Percentiles rank a stretch among this genome's conserved stretches.
These are phyloP conservation scores for Ephydatia muelleri DNA, from an alignment of 37 sponge, comb jelly and placozoan species.

Conservation along the genomic window DNA sequence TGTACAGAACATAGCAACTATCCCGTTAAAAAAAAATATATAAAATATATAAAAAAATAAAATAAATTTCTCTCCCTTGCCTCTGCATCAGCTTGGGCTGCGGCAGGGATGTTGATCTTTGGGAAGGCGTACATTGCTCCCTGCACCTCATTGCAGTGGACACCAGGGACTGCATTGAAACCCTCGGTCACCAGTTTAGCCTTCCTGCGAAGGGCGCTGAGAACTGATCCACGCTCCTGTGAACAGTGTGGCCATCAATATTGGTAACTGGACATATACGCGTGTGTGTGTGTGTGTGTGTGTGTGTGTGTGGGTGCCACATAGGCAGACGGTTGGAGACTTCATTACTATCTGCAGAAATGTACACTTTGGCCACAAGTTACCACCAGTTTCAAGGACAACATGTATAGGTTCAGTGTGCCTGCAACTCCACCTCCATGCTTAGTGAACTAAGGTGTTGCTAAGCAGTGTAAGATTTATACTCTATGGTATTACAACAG, in stretches of 20 bases:
- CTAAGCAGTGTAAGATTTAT: too few species aligned
- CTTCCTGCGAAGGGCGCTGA: slow-evolving; percentile 56
- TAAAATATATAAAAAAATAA: not conserved
- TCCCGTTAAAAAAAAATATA: not conserved
- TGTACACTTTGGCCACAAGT: too few species aligned
- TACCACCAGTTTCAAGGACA: too few species aligned
- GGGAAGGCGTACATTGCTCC: slow-evolving; percentile 99
- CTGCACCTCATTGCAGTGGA: slow-evolving; percentile 82
- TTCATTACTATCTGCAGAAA: too few species aligned
- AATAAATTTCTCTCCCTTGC: slow-evolving; percentile 41
- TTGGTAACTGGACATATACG: not conserved
- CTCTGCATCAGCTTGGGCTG: slow-evolving; percentile 66
- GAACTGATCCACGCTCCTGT: slow-evolving; percentile 52
- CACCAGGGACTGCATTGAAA: slow-evolving; percentile 76
- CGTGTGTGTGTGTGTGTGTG: too few species aligned
- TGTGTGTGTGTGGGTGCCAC: too few species aligned
- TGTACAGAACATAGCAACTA: not conserved
- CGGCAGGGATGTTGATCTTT: slow-evolving; percentile 75
- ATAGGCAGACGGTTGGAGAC: too few species aligned
- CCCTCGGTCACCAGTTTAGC: slow-evolving; percentile 64
- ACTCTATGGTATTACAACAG: too few species aligned
- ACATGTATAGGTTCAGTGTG: too few species aligned
- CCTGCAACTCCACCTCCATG: too few species aligned
- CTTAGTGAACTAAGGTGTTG: too few species aligned
- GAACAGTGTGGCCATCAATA: slow-evolving; percentile 13